Percentiles rank a stretch among this genome's conserved stretches.
These are phyloP conservation scores for Drosophila parvula DNA, from an alignment of 1,140 invertebrate species.

Conservation along the genomic window DNA sequence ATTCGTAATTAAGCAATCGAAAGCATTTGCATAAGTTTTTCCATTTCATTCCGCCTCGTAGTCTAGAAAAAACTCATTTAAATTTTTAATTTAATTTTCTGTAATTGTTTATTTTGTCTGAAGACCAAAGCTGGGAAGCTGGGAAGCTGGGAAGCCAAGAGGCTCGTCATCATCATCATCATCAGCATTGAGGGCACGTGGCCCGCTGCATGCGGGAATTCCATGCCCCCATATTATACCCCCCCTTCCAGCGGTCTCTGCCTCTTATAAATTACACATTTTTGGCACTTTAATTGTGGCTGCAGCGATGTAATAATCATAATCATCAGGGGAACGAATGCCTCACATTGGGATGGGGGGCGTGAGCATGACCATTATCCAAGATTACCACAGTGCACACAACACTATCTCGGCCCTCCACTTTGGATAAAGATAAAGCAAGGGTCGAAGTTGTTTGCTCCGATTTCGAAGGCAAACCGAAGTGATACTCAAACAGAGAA, in stretches of 20 bases:
- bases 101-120: conserved; percentile 24
- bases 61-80: conserved; percentile 47
- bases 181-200: conserved; percentile 52
- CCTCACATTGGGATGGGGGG: conserved; percentile 1
- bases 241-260: neutral
- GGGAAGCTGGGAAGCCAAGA: neutral
- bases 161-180: conserved; percentile 4
- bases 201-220: conserved; percentile 38
- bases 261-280: conserved; percentile 52
- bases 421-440: conserved; percentile 36
- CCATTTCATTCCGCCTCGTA: conserved; percentile 9
- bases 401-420: conserved; percentile 38
- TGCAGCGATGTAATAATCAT: conserved; percentile 61
- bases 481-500: conserved; percentile 32
- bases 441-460: conserved; percentile 56
- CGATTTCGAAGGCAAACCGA: conserved; percentile 31
- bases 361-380: conserved; percentile 47
- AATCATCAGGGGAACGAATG: conserved; percentile 27
- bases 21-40: conserved; percentile 52
- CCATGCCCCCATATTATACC: conserved; percentile 7
- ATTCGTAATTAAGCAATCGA: conserved; percentile 53
- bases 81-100: conserved; percentile 72
- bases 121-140: neutral
- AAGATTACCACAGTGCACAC: conserved; percentile 46
- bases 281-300: conserved; percentile 65